Evolutionary conservation across 1,140 invertebrate genomes (phyloP), one percentile per base, ranked within the genome.

Genomic region (Agrypnia vestita): DNA sequence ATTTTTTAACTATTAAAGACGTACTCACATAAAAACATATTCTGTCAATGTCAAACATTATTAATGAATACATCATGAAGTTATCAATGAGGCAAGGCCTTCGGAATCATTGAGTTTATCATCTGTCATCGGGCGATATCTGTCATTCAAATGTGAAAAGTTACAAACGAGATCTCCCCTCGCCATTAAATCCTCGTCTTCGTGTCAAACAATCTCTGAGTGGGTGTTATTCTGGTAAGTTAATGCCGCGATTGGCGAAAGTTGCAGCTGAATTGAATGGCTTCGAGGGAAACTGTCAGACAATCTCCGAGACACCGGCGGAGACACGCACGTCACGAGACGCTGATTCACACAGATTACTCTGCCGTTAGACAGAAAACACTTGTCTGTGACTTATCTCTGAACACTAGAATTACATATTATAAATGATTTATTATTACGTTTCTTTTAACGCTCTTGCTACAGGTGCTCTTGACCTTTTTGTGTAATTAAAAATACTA

Each of bases 141-240:
- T 3, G 25, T 8, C 12, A 12, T 10, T n/a, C 13, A 51, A 46
- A 46, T 71, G 67, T 12, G 47, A 71, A 51, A 71, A 25, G 67
- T 17, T 71, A 35, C 49, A 19, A 49, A 53, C 10, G 7, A 71
- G 67, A 71, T 67, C 44, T 17, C 62, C 35, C 15, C 11, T 44
- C 25, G 61, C 21, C 61, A 64, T 25, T 71, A 71, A 71, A 71
- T 71, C 17, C 46, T 51, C 25, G 67, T 71, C 15, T 53, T 51
- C 67, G 51, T 47, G 67, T 19, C 46, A 71, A 11, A 10, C 46
- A 71, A 71, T 71, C 49, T 71, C 67, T 8, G n/a, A 51, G 49
- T 21, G 17, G 51, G 49, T 51, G 19, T 51, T 51, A 51, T 51
- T 71, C 15, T 19, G 7, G 7, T 13, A 49, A 71, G 49, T 71